phyloP scores from a whole-genome alignment of 1,140 invertebrate species.

The Leptestheria dahalacensis region DNA sequence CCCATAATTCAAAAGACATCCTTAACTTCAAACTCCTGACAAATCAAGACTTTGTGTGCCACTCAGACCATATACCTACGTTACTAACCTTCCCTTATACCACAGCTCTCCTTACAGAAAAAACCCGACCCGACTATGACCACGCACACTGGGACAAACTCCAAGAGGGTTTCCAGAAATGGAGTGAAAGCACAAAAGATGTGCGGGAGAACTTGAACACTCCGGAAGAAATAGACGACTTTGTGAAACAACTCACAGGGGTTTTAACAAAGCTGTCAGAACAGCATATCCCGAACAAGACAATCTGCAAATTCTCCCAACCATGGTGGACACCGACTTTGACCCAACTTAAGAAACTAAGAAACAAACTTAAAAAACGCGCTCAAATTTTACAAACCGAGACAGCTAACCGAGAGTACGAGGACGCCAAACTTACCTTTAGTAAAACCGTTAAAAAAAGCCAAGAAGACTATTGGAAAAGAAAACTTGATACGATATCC shows the following conservation, averaged over 20 bases:
- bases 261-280: not conserved
- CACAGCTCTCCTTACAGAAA: not conserved
- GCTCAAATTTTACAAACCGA: not conserved
- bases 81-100: not conserved
- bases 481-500: not conserved
- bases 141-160: not conserved
- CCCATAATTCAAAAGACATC: not conserved
- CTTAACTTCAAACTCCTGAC: not conserved
- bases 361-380: not conserved
- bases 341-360: not conserved
- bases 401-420: not conserved
- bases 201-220: not conserved
- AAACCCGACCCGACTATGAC: not conserved
- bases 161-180: not conserved
- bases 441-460: not conserved
- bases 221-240: not conserved
- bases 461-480: not conserved
- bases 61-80: slow-evolving; percentile 4
- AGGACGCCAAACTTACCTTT: no score
- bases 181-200: not conserved
- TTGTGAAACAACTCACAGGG: not conserved
- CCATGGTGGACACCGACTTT: not conserved
- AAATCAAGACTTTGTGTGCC: not conserved
- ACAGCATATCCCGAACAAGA: not conserved
- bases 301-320: not conserved